Percentiles rank a stretch among this genome's conserved stretches.
phyloP scores from a whole-genome alignment of 1,140 invertebrate genomes.

The Acromyrmex charruanus region DNA sequence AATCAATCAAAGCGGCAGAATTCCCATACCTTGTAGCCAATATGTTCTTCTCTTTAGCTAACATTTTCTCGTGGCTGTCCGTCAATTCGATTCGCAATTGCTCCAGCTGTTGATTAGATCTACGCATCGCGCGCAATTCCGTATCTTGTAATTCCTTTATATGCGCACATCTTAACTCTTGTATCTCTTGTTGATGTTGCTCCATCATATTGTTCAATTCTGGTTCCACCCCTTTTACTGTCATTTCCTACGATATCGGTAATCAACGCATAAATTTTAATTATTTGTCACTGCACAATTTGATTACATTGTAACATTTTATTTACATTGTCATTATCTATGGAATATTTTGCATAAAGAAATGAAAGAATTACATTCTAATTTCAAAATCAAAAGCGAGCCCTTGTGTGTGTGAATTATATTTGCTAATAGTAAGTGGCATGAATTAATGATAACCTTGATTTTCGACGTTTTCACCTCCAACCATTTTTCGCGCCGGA shows the following conservation, averaged over 20 bases:
- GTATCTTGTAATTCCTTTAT: slow-evolving; percentile 87
- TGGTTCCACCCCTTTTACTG: slow-evolving; percentile 91
- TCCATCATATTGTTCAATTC: slow-evolving; percentile 90
- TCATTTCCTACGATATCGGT: slow-evolving; percentile 88
- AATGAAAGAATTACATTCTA: background rate
- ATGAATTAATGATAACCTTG: slow-evolving; percentile 84
- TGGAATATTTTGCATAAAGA: background rate
- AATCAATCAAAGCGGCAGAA: background rate
- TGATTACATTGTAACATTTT: background rate
- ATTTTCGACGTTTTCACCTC: slow-evolving; percentile 91
- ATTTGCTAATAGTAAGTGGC: slow-evolving; percentile 9
- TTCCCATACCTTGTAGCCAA: slow-evolving; percentile 82
- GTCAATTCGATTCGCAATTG: slow-evolving; percentile 85
- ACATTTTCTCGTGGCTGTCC: slow-evolving; percentile 84
- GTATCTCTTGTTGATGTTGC: slow-evolving; percentile 88
- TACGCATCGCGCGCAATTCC: slow-evolving; percentile 87
- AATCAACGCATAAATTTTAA: background rate
- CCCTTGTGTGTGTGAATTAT: background rate
- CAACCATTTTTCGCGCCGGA: slow-evolving; percentile 90
- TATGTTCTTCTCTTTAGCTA: slow-evolving; percentile 85
- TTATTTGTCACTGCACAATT: background rate
- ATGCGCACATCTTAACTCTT: slow-evolving; percentile 86
- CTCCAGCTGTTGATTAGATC: slow-evolving; percentile 87
- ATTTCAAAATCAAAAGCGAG: slow-evolving; percentile 1
- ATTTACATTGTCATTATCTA: background rate